A percentile compares a stretch with the other conserved stretches of the same genome.
Evolutionary conservation across 2,888 invertebrate species (phyloP).

Genomic region (Limulus polyphemus): DNA sequence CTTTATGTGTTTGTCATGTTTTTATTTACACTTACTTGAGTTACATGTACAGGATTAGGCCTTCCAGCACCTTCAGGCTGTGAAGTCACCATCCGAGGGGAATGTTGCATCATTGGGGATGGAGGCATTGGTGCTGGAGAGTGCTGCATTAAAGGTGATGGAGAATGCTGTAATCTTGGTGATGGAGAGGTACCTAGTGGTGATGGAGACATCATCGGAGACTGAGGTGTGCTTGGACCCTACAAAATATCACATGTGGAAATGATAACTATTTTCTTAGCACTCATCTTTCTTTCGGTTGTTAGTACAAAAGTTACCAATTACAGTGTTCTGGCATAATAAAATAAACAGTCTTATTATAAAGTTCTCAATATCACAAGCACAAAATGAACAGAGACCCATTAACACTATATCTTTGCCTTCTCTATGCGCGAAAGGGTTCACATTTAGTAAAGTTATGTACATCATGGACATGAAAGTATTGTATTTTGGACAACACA

Average conservation of each 20-base stretch:
- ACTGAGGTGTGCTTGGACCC: conserved; percentile 28
- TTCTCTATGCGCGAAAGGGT: no score
- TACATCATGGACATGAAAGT: no score
- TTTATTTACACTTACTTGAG: conserved; percentile 13
- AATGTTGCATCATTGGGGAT: conserved; percentile 38
- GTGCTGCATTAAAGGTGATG: conserved; percentile 36
- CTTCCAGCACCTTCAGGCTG: conserved; percentile 9
- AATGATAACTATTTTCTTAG: neutral
- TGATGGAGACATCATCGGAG: conserved; percentile 27
- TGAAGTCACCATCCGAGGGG: neutral
- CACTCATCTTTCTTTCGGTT: neutral
- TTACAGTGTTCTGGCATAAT: neutral
- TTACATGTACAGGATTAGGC: conserved; percentile 15
- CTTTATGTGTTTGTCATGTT: neutral
- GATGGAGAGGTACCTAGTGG: conserved; percentile 26
- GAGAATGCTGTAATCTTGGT: conserved; percentile 35
- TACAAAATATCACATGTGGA: conserved; percentile 3
- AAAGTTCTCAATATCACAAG: neutral
- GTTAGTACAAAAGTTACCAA: neutral
- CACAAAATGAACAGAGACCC: neutral
- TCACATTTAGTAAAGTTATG: no score
- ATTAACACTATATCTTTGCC: neutral
- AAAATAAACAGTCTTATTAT: neutral
- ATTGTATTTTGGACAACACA: no score
- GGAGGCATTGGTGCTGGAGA: conserved; percentile 35